Evolutionary conservation across 2,797 vertebrate genomes (phyloP), one percentile per base, ranked within the genome.

Genomic region (Orestias chungarensis): DNA sequence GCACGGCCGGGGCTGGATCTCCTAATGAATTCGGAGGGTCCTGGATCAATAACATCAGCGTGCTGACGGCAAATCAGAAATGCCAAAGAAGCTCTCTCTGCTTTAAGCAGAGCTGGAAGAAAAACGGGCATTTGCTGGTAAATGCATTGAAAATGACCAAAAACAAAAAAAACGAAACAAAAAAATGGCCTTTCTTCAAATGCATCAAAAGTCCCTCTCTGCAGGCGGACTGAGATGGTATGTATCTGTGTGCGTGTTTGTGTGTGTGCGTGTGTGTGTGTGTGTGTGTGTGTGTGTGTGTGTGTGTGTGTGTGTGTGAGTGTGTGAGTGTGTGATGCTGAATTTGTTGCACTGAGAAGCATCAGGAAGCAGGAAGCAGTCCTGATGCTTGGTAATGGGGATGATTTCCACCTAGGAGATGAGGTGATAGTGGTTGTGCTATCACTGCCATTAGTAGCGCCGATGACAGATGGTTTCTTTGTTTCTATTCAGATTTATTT

Each of bases 11-110:
- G 86, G 87, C 90, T 90, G 87, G 93, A 91, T 92, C 90, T 92
- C 87, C 91, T 95, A 95, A 95, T 94, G 93, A 94, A 94, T 95
- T 94, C 91, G 89, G 94, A 94, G 94, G 93, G 91, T 93, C 93
- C 91, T 83, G 93, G 93, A 95, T 95, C 94, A 95, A 95, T 95
- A 94, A 93, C 93, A 94, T 94, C 94, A 95, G 92, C 93, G 69
- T 87, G 69, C 90, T 89, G 91, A 91, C 92, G 92, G 91, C 91
- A 93, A 91, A 90, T 91, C 91, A 94, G 89, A 93, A 93, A 94
- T 93, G 91, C 93, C 90, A 93, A 85, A 88, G 86, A 80, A 89
- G 86, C 79, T 71, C 87, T 71, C 86, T 84, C 75, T 1, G 40
- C 72, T 86, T 78, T 68, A 66, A 86, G 80, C 75, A 44, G 64